Conservation (phyloP, 1,140 invertebrate genomes). For the Wiebesia pumilae region DNA sequence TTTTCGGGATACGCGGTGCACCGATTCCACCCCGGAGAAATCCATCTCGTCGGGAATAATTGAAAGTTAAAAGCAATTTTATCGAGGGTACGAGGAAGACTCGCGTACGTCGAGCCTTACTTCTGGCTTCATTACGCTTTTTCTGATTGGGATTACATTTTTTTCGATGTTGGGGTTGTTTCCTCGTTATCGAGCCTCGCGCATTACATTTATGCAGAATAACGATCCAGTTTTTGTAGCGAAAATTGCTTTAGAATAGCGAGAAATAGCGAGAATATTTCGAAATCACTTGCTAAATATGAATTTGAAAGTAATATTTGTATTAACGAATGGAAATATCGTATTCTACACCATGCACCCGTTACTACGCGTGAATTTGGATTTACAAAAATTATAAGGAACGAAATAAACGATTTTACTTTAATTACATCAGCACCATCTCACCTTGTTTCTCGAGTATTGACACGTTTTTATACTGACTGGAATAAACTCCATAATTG, state of each 20-base stretch:
- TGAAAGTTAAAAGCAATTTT: conserved; percentile 32
- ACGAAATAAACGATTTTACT: too few relatives aligned
- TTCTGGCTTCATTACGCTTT: neutral
- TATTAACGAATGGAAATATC: too few relatives aligned
- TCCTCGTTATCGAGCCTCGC: neutral
- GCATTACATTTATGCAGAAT: too few relatives aligned
- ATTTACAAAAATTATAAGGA: too few relatives aligned
- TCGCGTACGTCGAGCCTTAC: neutral
- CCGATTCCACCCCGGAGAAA: neutral
- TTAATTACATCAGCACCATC: neutral
- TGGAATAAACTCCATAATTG: neutral
- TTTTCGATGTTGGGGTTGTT: neutral
- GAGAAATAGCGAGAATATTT: too few relatives aligned
- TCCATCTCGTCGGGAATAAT: conserved; percentile 20
- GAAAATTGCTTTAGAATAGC: too few relatives aligned
- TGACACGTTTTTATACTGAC: neutral
- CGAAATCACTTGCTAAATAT: too few relatives aligned
- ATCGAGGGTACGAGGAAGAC: neutral
- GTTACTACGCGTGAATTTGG: too few relatives aligned
- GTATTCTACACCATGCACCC: too few relatives aligned
- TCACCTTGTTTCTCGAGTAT: neutral
- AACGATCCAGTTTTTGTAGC: too few relatives aligned
- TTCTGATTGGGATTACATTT: neutral
- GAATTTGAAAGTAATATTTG: too few relatives aligned
- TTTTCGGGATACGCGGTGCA: neutral